Evolutionary conservation across 2,888 invertebrate species (phyloP), one percentile per base, ranked within the genome.

Genomic region (Magallana nippona): DNA sequence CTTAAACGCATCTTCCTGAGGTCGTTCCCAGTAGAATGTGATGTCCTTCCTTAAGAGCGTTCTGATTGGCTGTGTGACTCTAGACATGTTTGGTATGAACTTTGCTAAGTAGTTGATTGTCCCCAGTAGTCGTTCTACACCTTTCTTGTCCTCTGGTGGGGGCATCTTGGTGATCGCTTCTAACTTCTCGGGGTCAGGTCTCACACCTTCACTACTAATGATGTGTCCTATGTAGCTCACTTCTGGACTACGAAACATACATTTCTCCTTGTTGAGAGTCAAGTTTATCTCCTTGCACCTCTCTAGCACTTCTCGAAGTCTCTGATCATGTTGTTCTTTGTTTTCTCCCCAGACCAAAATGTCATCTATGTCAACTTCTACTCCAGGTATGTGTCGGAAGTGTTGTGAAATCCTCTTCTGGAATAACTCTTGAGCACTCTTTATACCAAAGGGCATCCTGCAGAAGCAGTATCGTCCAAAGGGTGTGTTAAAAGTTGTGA

Each of bases 21-120:
- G 27, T 27, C 27, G n/a, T 27, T 27, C 27, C 27, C 27, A 27
- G 27, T 27, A 2, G 27, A 27, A 27, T 27, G 27, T 1, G 2
- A 80, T 60, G 11, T 87, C 86, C 27, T 83, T 84, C 27, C 80
- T 86, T 44, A 86, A 44, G 19, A 89, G 81, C 32, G 27, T 57
- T 82, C 87, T 79, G 11, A 89, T 79, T 15, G 87, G 87, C 13
- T 78, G 84, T 19, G 88, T 86, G 1, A 86, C 83, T 15, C 83
- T 84, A 8, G 88, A 86, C 86, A 88, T 82, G 19, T 86, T 87
- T 11, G 86, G 88, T n/a, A 87, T 88, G 83, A 82, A 88, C 63
- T 71, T 19, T 32, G 81, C 62, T 22, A 89, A 79, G 81, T 84
- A 89, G 60, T 85, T 89, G 3, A 87, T 82, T 27, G 84, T 88